Evolutionary conservation across 2,113 vertebrate genomes (phyloP).

Genomic region (Chloropsis hardwickii): DNA sequence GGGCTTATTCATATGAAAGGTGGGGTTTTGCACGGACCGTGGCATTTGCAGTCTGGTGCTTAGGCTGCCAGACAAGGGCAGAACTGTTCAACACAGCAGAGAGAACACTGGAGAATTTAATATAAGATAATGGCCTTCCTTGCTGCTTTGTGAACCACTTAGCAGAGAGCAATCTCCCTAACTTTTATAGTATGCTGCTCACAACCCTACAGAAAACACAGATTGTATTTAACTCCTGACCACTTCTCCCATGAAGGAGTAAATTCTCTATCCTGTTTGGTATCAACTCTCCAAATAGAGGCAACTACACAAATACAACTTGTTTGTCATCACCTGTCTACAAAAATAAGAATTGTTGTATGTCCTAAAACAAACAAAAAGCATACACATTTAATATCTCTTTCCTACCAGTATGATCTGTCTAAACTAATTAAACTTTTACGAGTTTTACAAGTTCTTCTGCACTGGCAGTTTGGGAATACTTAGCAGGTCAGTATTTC

Average conservation of each 20-base stretch:
- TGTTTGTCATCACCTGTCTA: background rate
- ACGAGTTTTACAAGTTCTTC: background rate
- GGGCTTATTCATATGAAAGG: background rate
- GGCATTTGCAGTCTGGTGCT: background rate
- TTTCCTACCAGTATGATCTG: background rate
- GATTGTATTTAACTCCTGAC: background rate
- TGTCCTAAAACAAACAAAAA: background rate
- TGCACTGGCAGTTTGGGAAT: background rate
- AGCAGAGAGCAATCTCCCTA: background rate
- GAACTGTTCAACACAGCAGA: background rate
- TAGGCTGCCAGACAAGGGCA: background rate
- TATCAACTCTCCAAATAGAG: background rate
- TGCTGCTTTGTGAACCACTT: background rate
- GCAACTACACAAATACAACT: background rate
- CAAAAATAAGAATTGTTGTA: background rate
- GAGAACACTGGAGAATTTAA: background rate
- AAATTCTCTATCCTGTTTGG: background rate
- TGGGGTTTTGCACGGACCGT: background rate
- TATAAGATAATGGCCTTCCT: background rate
- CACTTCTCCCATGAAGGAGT: background rate
- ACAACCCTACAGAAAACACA: background rate
- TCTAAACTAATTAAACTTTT: background rate
- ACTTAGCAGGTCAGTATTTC: background rate
- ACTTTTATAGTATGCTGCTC: background rate
- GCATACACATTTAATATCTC: background rate